These are phyloP conservation scores for Atlantisia rogersi DNA, from an alignment of 2,113 vertebrate species.

Conservation along the genomic window DNA sequence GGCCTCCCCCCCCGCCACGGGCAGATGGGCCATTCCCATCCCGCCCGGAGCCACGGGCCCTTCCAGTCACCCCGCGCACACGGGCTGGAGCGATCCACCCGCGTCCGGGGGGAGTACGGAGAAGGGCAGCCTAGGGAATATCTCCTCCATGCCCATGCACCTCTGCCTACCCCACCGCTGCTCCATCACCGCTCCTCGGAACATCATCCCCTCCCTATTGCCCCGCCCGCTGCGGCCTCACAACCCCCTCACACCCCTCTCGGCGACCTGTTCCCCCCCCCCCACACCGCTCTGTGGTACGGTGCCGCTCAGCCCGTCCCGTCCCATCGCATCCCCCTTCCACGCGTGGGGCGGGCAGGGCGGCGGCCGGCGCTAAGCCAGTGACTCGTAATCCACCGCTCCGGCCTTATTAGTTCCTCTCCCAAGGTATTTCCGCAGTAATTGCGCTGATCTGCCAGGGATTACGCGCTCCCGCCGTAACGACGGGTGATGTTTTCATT, in stretches of 20 bases:
- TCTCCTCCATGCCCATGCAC: too few species aligned
- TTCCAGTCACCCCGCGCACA: background rate
- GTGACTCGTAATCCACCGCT: constrained; percentile 23
- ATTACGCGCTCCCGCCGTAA: constrained; percentile 25
- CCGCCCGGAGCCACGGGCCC: background rate
- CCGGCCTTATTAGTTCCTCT: constrained; percentile 39
- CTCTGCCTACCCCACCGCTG: background rate
- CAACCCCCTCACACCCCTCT: background rate
- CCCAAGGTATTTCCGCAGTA: constrained; percentile 56
- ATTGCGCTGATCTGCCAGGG: constrained; percentile 65
- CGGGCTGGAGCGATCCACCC: background rate
- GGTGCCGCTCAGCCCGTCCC: background rate
- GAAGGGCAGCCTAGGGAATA: background rate
- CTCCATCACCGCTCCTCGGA: background rate
- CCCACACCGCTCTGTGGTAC: too few species aligned
- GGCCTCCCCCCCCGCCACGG: too few species aligned
- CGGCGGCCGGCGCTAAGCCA: background rate
- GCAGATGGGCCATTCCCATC: background rate
- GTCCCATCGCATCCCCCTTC: too few species aligned
- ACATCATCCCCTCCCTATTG: fast-evolving
- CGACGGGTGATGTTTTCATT: constrained; percentile 62
- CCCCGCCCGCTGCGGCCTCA: background rate
- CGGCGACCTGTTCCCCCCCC: too few species aligned
- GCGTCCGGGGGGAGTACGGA: fast-evolving
- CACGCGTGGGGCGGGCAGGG: background rate